Evolutionary conservation across 2,113 vertebrate genomes (phyloP), one percentile per base, ranked within the genome.

Genomic region (Paracanthobrama guichenoti): DNA sequence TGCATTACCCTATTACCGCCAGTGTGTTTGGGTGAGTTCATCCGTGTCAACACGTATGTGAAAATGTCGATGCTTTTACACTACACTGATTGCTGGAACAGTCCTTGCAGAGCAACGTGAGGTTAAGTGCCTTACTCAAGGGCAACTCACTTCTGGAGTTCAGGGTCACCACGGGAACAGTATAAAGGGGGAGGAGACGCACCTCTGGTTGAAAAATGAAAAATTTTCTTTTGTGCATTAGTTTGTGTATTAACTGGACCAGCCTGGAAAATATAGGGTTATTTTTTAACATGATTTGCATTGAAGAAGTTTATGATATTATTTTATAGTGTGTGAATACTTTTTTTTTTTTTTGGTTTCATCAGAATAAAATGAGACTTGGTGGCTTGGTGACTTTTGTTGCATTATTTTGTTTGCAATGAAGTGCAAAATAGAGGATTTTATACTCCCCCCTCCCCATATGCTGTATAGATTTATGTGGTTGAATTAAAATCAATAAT

Each of bases 1-100:
- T n/a, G 44, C 39, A 53, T 69, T 77, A 85, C 83, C 84, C 72
- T 74, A 84, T 86, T 87, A 81, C 28, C 26, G 31, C 48, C 13
- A 26, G 50, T 76, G 67, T 80, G 44, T 64, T 60, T 79, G 86
- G 64, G 62, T 77, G 78, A 71, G 79, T 71, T 79, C 80, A 73
- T 55, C 66, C 55, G 46, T 80, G 86, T 67, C 57, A 67, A 50
- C 76, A 75, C 55, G 26, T 79, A 69, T 82, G 64, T 60, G 79
- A 80, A 31, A 35, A 59, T 39, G 42, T 24, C 7, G 22, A 62
- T 85, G 69, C 57, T 60, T 82, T 57, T 46, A 31, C 48, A 18
- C 26, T 42, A 76, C 5, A 42, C 57, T 79, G 35, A 46, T 81
- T 81, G 62, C 18, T 48, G 62, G 44, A 28, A 50, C 14, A 16